Conservation (phyloP, 1,140 invertebrate genomes). For the Polypedilum vanderplanki region DNA sequence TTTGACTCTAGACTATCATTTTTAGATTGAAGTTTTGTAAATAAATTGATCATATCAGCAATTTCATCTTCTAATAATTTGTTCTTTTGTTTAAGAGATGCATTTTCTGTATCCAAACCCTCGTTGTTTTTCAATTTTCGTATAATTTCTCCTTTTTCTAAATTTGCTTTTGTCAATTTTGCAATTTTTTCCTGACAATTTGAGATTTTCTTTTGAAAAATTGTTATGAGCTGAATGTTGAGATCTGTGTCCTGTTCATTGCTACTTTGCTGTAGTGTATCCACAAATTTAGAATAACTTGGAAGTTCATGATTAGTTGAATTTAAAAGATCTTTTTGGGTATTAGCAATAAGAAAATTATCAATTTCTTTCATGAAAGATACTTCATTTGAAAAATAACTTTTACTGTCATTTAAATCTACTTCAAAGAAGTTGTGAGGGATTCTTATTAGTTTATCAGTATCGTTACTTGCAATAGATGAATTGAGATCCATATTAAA, state of each 20-base stretch:
- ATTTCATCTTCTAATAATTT: conserved; percentile 37
- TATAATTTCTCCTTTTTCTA: conserved; percentile 3
- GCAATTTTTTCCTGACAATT: conserved; percentile 1
- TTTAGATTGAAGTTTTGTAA: conserved; percentile 41
- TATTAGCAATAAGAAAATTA: neutral
- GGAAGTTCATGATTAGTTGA: neutral
- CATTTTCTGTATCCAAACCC: neutral
- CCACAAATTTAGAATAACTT: neutral
- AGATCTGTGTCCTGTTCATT: neutral
- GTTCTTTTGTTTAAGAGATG: neutral
- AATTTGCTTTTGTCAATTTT: neutral
- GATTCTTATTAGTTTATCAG: neutral
- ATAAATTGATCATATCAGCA: conserved; percentile 37
- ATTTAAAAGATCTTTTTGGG: neutral
- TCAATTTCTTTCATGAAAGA: conserved; percentile 20
- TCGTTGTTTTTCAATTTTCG: neutral
- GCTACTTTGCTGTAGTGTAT: neutral
- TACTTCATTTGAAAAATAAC: neutral
- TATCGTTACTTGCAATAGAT: neutral
- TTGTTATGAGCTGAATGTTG: neutral
- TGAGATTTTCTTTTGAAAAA: neutral
- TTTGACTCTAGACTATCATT: conserved; percentile 39
- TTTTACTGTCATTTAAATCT: neutral
- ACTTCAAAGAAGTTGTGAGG: neutral
- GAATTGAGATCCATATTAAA: conserved; percentile 11